phyloP scores from a whole-genome alignment of 2,888 invertebrate species.

The Cheilosia grossa region DNA sequence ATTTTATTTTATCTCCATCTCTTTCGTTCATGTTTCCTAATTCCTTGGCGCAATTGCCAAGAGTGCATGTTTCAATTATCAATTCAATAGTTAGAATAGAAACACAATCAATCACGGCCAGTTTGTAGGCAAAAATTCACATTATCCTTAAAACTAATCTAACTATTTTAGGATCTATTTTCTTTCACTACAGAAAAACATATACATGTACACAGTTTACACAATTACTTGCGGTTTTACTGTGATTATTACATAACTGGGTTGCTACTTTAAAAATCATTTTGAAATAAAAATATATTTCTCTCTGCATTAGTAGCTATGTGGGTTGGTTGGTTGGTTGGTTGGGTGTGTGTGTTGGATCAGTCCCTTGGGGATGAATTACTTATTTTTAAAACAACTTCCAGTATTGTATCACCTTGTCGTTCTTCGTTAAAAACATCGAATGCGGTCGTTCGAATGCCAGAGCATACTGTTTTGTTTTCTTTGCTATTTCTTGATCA shows the following conservation, averaged over 20 bases:
- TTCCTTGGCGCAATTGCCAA: constrained; percentile 40
- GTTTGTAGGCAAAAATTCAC: constrained; percentile 48
- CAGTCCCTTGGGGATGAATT: not conserved
- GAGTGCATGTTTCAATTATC: constrained; percentile 52
- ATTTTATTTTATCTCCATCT: constrained; percentile 54
- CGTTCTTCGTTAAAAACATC: constrained; percentile 86
- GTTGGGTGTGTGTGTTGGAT: constrained; percentile 26
- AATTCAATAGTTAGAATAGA: constrained; percentile 67
- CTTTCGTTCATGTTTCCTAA: constrained; percentile 23
- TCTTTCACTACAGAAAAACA: constrained; percentile 41
- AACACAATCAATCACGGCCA: constrained; percentile 68
- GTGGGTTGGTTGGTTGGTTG: not conserved
- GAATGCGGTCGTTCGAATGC: constrained; percentile 89
- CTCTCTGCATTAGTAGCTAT: constrained; percentile 43
- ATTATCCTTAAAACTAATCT: constrained; percentile 57
- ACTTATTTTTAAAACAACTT: constrained; percentile 80
- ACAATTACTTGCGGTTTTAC: constrained; percentile 29
- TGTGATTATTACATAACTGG: constrained; percentile 1
- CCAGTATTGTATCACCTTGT: constrained; percentile 89
- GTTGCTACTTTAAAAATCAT: constrained; percentile 34
- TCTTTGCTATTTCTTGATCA: constrained; percentile 90
- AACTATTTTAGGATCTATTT: constrained; percentile 61
- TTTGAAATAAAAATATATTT: constrained; percentile 64
- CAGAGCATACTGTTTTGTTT: constrained; percentile 89
- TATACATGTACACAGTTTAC: constrained; percentile 49